Evolutionary conservation across 2,113 vertebrate species (phyloP), one percentile per base, ranked within the genome.

Genomic region (Aegypius monachus): DNA sequence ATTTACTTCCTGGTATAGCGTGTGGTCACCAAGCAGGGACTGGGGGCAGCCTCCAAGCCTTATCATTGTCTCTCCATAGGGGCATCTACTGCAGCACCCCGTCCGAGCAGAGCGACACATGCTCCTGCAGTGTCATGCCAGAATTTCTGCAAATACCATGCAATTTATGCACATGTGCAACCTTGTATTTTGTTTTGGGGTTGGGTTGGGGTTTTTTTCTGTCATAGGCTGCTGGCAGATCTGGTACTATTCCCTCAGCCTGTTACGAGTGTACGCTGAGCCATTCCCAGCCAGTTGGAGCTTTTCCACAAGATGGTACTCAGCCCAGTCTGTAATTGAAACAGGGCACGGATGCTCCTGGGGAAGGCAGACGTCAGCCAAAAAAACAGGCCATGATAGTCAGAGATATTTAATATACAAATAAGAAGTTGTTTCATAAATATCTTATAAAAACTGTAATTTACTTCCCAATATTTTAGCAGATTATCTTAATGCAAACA

Each of bases 401-500:
- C 90, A 96, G 68, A 97, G 90, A 92, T 96, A 88, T 96, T 97
- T 96, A 95, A 90, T 97, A 97, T 87, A 98, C 97, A 98, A 97
- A 97, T 95, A 83, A 88, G 47, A 98, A 95, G 93, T 96, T 97
- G 93, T 87, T 97, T 97, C 96, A 97, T 97, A 97, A 98, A 98
- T 97, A 97, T 96, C 93, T 97, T 95, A 96, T 95, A 93, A 98
- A 98, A 97, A 94, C 96, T 97, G 92, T 94, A 87, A 97, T 97
- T 97, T 95, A 90, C 90, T 96, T 98, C 97, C 96, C 96, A 97
- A 88, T 97, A 97, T 98, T 97, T 98, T 90, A 96, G 95, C 95
- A 98, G 96, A 98, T 98, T 97, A 97, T 97, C 91, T 97, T 91
- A 97, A 97, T 95, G 95, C 98, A 98, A 98, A 98, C 97, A 98